Base-by-base conservation (phyloP, 2,797 vertebrate species). In the Taeniopygia guttata region DNA sequence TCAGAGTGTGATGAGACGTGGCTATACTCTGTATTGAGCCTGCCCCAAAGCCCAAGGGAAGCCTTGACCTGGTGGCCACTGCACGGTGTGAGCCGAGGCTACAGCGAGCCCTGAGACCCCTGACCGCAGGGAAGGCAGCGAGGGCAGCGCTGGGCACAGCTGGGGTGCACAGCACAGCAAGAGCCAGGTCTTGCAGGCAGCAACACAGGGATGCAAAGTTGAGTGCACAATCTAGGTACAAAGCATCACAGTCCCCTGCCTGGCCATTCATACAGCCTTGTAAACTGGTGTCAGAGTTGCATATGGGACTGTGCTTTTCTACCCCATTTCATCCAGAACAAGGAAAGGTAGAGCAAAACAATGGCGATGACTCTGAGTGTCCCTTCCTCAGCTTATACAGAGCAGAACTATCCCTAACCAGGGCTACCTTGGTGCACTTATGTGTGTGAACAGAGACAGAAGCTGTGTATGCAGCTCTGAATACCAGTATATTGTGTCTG, bases 11-110 rank as follows among this genome's bases (percentile, higher is more conserved):
- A 36, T 84, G 58, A 79, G 46, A 7, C 69, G 38, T 4, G 43
- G 30, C 14, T 66, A 12, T 59, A 9, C 43, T 62, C 18, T 56
- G 49, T 49, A 13, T 46, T 45, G 56, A 54, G 11, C 42, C 36
- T 3, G 8, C 11, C n/a, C 56, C 1, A 1, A 69, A 76, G 18
- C 10, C n/a, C 59, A 45, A 1, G 2, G 62, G 73, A 88, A 68
- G 80, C 70, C 30, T 21, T 84, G 36, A 46, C 43, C 76, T n/a
- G 8, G 27, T 1, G 36, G 27, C 27, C 38, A 22, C 26, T 17
- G 68, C 21, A 5, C 1, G 3, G 34, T 36, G n/a, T 49, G 30
- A 74, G 45, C 42, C 0, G 18, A 42, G 83, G 30, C 0, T 0
- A 25, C 1, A 12, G 23, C 2, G 1, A 21, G 18, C 45, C 46